phyloP scores from a whole-genome alignment of 1,140 invertebrate species.

The Eumeta japonica region DNA sequence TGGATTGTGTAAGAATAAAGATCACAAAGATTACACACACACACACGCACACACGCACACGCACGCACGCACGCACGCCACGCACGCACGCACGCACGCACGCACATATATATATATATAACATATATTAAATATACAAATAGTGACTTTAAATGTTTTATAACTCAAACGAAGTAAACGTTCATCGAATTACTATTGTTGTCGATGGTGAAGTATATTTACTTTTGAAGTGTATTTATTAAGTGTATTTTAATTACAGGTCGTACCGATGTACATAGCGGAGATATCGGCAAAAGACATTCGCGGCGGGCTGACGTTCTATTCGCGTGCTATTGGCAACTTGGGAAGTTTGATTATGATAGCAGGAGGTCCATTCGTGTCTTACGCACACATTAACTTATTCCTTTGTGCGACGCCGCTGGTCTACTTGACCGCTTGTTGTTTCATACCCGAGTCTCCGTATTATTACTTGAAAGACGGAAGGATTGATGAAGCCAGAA shows the following conservation, averaged over 20 bases:
- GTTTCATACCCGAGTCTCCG: slow-evolving; percentile 76
- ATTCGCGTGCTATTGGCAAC: slow-evolving; percentile 65
- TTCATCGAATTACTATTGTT: too few species aligned
- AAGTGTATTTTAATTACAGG: slow-evolving; percentile 28
- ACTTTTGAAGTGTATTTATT: too few species aligned
- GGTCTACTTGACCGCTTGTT: slow-evolving; percentile 59
- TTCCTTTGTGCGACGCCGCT: slow-evolving; percentile 41
- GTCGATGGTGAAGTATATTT: too few species aligned
- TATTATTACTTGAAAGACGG: slow-evolving; percentile 66
- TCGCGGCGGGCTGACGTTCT: slow-evolving; percentile 62
- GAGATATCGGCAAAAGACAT: slow-evolving; percentile 68
- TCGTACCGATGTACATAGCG: slow-evolving; percentile 64
- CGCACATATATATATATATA: too few species aligned
- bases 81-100: too few species aligned
- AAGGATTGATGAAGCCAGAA: slow-evolving; percentile 39
- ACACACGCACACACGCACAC: too few species aligned
- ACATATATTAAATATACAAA: too few species aligned
- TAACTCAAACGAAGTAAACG: too few species aligned
- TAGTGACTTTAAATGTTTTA: too few species aligned
- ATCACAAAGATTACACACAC: too few species aligned
- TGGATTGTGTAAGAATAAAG: too few species aligned
- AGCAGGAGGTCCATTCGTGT: slow-evolving; percentile 52
- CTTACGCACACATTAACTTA: slow-evolving; percentile 50
- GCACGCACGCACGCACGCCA: too few species aligned
- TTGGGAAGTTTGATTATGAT: slow-evolving; percentile 61